Conservation (phyloP, 2,888 invertebrate genomes). For the Latrodectus elegans region DNA sequence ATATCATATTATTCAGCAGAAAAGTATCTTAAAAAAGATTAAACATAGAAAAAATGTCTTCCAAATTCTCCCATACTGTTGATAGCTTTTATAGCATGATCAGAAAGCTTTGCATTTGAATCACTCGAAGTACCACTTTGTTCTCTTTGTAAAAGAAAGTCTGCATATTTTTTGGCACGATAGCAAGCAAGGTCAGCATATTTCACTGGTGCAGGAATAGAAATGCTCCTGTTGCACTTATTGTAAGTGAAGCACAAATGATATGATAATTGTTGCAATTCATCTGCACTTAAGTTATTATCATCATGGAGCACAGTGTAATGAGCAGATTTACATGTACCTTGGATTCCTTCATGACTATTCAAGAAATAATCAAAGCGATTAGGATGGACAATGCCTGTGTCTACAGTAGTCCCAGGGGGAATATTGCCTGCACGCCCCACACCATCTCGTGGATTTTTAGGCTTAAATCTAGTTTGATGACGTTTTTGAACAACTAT, state of each 20-base stretch:
- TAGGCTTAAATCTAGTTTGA: constrained; percentile 82
- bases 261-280: constrained; percentile 70
- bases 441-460: constrained; percentile 59
- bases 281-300: constrained; percentile 70
- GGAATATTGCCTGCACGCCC: constrained; percentile 81
- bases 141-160: constrained; percentile 25
- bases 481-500: constrained; percentile 97
- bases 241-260: constrained; percentile 72
- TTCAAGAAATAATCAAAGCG: constrained; percentile 93
- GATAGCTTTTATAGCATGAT: constrained; percentile 29
- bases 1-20: no score
- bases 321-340: constrained; percentile 70
- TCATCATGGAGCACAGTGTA: constrained; percentile 71
- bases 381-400: constrained; percentile 87
- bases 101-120: constrained; percentile 14
- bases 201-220: constrained; percentile 73
- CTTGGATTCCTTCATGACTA: constrained; percentile 79
- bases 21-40: background rate
- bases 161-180: constrained; percentile 69
- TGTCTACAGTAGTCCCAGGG: constrained; percentile 91
- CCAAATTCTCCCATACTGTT: constrained; percentile 31
- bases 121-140: background rate
- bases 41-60: constrained; percentile 43
- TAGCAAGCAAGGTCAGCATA: constrained; percentile 72
- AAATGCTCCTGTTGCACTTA: constrained; percentile 72